Evolutionary conservation across 2,888 invertebrate species (phyloP), one percentile per base, ranked within the genome.

Genomic region (Pyrochroa serraticornis): DNA sequence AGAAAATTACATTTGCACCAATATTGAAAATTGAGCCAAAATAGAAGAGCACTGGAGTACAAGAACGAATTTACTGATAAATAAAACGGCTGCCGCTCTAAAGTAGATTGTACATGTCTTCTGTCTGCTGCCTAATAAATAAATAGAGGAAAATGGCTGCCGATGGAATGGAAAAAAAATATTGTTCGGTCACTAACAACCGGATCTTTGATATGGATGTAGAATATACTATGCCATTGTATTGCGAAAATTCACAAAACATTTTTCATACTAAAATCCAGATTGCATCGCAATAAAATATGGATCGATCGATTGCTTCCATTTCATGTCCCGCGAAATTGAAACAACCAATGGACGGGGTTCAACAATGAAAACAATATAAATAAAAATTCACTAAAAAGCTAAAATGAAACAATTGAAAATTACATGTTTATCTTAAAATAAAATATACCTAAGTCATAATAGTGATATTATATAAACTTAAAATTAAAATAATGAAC

Each of bases 361-460:
- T 53, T 52, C 39, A 58, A 58, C 53, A 58, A 53, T 58, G 74
- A 71, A 74, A 69, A 75, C 69, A 70, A 76, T 77, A 77, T 76
- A 77, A 77, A 77, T 77, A 76, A 75, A 74, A 64, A 77, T 77
- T 77, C 74, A 69, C 74, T 76, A 77, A 72, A 68, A 68, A 64
- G 67, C 71, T 73, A 74, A 68, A 68, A 72, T 53, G 70, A 74
- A 74, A 73, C 68, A 74, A 69, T 70, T 63, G 53, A 75, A 75
- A 73, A 74, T 73, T 77, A 77, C 76, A 76, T 69, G 71, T 72
- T 71, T 75, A 67, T 63, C 65, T 72, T 70, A 70, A 71, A 71
- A 68, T 68, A 65, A 74, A 71, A 70, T 72, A 72, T 74, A 75
- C 64, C 63, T 71, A 74, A 70, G 72, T 73, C 68, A 68, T 72